Base-by-base conservation (phyloP, 2,888 invertebrate species). In the Eupithecia vulgata region DNA sequence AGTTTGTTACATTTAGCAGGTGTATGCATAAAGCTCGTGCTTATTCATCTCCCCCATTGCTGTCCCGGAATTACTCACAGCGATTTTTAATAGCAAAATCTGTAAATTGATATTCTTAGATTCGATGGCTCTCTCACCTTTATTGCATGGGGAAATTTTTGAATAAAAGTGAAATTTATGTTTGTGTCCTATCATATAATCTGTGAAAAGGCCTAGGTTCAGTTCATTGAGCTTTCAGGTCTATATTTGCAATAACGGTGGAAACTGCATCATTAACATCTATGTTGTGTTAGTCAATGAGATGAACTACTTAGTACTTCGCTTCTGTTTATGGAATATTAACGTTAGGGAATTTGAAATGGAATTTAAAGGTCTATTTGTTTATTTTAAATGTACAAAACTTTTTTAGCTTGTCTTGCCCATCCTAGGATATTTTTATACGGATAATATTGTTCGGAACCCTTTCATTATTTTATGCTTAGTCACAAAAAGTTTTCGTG, bases 201-300 rank as follows among this genome's bases (percentile, higher is more conserved):
- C 71, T 74, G 61, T 64, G 71, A 70, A 68, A 61, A 71, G 59
- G 45, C 71, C 59, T 74, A 78, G 80, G 82, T 81, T 81, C 88
- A 89, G 92, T 92, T 93, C 92, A 89, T 90, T 91, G 91, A 84
- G 86, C 82, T 78, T 79, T 73, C 66, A 71, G 82, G 84, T 90
- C 91, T 92, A 92, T 88, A 89, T 92, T 91, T 91, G 89, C 82
- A 86, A 87, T 85, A 81, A 85, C 83, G 82, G 81, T 80, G 85
- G 84, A 90, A 88, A 85, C 84, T 84, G 80, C 80, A 79, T 81
- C 83, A 83, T 87, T 86, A 81, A 82, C 84, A 82, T 83, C 80
- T 80, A 79, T 82, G 82, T 81, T 80, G 79, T 74, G 75, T 76
- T 79, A 78, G 78, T 78, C 77, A 80, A 78, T 78, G 77, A 75